Conservation (phyloP, 2,888 invertebrate species). For the Neoitamus cyanurus region DNA sequence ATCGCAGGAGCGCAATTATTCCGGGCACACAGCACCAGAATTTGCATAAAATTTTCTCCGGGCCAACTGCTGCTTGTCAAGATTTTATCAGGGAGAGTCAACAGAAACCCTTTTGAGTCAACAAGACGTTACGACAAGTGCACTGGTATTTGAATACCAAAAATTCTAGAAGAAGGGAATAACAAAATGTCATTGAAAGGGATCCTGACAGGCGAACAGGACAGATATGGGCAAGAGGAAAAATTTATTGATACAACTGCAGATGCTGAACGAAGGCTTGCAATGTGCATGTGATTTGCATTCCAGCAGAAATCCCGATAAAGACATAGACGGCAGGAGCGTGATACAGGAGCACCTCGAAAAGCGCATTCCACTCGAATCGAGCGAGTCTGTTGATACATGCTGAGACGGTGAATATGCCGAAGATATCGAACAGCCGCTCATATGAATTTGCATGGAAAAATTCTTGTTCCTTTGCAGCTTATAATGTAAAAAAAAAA, state of each 20-base stretch:
- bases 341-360: neutral
- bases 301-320: slow-evolving; percentile 29
- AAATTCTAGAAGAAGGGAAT: slow-evolving; percentile 9
- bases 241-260: slow-evolving; percentile 39
- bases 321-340: neutral
- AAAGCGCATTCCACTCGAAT: neutral
- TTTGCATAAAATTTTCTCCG: slow-evolving; percentile 28
- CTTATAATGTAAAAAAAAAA: too few species aligned
- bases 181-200: slow-evolving; percentile 36
- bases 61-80: slow-evolving; percentile 27
- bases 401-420: neutral
- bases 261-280: slow-evolving; percentile 10
- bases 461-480: neutral
- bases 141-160: slow-evolving; percentile 30
- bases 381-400: neutral
- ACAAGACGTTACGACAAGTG: slow-evolving; percentile 35
- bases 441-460: neutral
- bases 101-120: slow-evolving; percentile 28
- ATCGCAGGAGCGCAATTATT: neutral
- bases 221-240: slow-evolving; percentile 13
- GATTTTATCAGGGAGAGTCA: slow-evolving; percentile 38
- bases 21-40: neutral
- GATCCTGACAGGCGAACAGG: neutral
- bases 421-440: neutral
- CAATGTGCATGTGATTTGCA: slow-evolving; percentile 36